Conservation (phyloP, 2,797 vertebrate genomes). For the Centroberyx gerrardi region DNA sequence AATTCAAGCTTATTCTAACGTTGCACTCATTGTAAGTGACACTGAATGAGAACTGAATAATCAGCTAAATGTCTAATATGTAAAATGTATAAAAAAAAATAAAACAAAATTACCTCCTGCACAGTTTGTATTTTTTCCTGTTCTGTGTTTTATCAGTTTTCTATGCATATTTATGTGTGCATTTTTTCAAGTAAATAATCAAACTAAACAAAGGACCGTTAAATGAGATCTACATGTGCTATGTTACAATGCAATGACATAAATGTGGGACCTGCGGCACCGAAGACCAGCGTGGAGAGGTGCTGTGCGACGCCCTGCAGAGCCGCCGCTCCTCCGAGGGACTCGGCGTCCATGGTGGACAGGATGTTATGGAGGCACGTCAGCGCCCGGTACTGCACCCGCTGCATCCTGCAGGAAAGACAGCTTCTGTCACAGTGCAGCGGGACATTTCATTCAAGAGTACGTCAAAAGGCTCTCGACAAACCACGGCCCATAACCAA, state of each 20-base stretch:
- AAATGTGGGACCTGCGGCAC: conserved; percentile 79
- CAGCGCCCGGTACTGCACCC: conserved; percentile 93
- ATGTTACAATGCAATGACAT: background rate
- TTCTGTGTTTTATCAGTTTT: background rate
- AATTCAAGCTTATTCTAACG: background rate
- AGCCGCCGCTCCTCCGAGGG: conserved; percentile 89
- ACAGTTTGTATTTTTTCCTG: background rate
- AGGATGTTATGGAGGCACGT: conserved; percentile 95
- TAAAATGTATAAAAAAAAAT: background rate
- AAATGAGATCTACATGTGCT: background rate
- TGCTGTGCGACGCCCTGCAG: conserved; percentile 92
- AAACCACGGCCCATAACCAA: background rate
- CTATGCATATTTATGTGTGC: background rate
- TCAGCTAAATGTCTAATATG: background rate
- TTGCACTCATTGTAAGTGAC: background rate
- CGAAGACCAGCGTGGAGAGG: conserved; percentile 91
- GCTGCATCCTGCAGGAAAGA: conserved; percentile 85
- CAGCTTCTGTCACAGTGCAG: background rate
- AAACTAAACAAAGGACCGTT: background rate
- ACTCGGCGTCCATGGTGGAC: conserved; percentile 91
- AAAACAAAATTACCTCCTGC: no score
- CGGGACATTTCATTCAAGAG: background rate
- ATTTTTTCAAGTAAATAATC: background rate
- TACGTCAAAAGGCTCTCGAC: background rate
- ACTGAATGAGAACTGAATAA: background rate